Evolutionary conservation across 2,888 invertebrate genomes (phyloP), one percentile per base, ranked within the genome.

Genomic region (Pogonocherus hispidulus): DNA sequence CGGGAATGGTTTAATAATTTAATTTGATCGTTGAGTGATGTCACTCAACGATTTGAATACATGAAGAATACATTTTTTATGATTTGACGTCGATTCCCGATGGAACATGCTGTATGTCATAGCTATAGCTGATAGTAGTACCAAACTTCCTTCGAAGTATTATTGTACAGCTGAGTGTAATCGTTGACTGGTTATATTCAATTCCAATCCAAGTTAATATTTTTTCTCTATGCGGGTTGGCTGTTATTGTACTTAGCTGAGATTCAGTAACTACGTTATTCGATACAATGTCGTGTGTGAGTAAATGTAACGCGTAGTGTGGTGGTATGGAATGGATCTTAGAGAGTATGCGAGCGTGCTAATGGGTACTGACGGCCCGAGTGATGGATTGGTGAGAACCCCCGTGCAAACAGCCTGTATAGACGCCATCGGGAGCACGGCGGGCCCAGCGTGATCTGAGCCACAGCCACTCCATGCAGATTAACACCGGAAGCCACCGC

Each of bases 341-440:
- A 67, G 74, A 75, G 78, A 78, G 80, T 82, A 82, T 86, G 87
- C 86, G 86, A 87, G 87, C 86, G 87, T 87, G 87, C 88, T 89
- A 89, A 89, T 89, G 89, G 89, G 88, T 88, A 89, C 88, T 89
- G 89, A 89, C 89, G 87, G 87, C 85, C 85, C 85, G 86, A 87
- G 88, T 89, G 89, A 89, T 72, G 72, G 74, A 78, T 78, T 73
- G 77, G 76, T 83, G 83, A 84, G 80, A 81, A 81, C 75, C 83
- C 55, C 83, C 80, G 80, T 77, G 77, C 82, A 81, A 83, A 82
- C 82, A 82, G 78, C 79, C 79, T 77, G 66, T 66, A 70, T 76
- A 76, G 79, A 80, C 77, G 79, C 79, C 81, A 80, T 80, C 80
- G 79, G 81, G 80, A 81, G 79, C 78, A 70, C 63, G 76, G 72